Base-by-base conservation (phyloP, 2,888 invertebrate species). In the Netelia fuscicornis region DNA sequence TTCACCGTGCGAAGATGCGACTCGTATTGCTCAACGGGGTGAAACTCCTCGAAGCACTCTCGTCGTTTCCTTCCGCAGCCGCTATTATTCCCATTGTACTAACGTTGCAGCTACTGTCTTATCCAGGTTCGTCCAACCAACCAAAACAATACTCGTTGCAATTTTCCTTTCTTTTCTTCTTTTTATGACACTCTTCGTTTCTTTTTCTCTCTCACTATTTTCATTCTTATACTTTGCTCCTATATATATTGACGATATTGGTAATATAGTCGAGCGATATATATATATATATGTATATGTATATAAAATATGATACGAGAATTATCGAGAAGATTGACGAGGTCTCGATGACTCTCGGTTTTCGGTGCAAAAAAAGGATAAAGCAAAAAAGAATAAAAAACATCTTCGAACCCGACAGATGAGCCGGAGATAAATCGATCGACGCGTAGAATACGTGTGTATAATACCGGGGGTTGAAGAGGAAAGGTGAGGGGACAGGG, bases 51-150 rank as follows among this genome's bases (percentile, higher is more conserved):
- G 80, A 83, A 67, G 72, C 83, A 52, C 67, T 83, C 17, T n/a
- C 80, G 44, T 58, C 74, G 37, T 67, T 72, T 83, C 72, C 85
- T 76, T 56, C 83, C 65, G 65, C 76, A 65, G 60, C 67, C 71
- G 71, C 76, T 48, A 48, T 85, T 17, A 80, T 85, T 77, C 83
- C 83, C 25, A 80, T 85, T 76, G 76, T 80, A 52, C 85, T 85
- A 10, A 77, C 85, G 76, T 76, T 85, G 44, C 85, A 85, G 60
- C 80, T 85, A 83, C 79, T 85, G 48, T 83, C 74, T 80, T 83
- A 80, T 77, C 85, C 85, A 85, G 85, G 85, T 85, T 83, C 68
- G 85, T 83, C 11, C 52, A 70, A 11, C 65, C 58, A 44, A 65
- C 20, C 8, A 52, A 52, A 17, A 5, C 5, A n/a, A 17, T 52